Percentiles rank a stretch among this genome's conserved stretches.
Conservation (phyloP, 2,113 vertebrate species). For the Nematolebias whitei region DNA sequence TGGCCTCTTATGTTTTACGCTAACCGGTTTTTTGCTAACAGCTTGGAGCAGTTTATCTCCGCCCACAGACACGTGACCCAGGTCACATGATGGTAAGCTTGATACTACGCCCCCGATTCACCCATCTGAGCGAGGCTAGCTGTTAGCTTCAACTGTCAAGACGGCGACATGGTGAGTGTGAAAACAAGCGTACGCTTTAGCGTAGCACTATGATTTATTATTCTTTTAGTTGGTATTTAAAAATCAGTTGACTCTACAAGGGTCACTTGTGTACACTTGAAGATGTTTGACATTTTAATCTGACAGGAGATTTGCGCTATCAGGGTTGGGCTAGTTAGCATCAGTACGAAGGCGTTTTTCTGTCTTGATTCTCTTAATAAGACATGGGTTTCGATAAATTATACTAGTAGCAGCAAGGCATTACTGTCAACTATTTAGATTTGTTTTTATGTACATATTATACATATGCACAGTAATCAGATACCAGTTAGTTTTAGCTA, state of each 20-base stretch:
- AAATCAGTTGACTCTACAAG: not conserved
- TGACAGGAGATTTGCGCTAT: conserved; percentile 39
- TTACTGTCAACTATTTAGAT: no score
- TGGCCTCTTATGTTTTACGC: no score
- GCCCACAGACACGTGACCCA: conserved; percentile 37
- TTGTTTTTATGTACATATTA: not conserved
- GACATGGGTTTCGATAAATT: not conserved
- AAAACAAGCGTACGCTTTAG: not conserved
- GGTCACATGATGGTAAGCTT: conserved; percentile 63
- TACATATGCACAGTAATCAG: not conserved
- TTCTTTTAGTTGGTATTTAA: not conserved
- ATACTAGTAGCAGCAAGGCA: not conserved
- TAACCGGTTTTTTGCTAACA: no score
- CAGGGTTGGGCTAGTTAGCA: conserved; percentile 36
- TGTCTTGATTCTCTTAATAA: conserved; percentile 2
- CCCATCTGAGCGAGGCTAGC: conserved; percentile 57
- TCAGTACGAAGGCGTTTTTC: conserved; percentile 50
- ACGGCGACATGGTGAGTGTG: conserved; percentile 75
- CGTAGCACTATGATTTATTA: not conserved
- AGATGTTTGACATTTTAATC: conserved; percentile 1
- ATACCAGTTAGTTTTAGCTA: conserved; percentile 1
- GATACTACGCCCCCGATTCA: conserved; percentile 34
- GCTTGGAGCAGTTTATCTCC: not conserved
- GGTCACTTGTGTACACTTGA: not conserved
- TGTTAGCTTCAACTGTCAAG: conserved; percentile 69